Base-by-base conservation (phyloP, 2,888 invertebrate genomes). In the Ptychoptera contaminata region DNA sequence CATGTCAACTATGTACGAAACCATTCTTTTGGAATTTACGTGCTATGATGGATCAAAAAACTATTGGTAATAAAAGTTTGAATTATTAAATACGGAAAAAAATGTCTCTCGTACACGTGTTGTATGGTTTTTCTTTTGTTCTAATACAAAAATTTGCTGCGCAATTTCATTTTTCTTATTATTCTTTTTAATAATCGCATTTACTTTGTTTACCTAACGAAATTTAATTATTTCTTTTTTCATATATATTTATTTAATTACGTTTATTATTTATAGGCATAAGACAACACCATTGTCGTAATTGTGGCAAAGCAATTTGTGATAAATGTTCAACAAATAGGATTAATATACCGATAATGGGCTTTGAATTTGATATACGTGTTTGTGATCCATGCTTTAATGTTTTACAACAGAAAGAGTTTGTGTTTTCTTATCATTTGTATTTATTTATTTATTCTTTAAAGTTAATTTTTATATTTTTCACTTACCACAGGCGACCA, bases 11-110 rank as follows among this genome's bases (percentile, higher is more conserved):
- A 47, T 99, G 98, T 64, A 80, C 82, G 43, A 75, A 85, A 48
- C 98, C 98, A 16, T 98, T 98, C 70, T 97, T 97, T 67, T 98
- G 98, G 98, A 99, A 99, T 67, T 76, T 98, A 43, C 77, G 87
- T 50, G 91, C 90, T 10, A 98, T 99, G 96, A 92, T 97, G 86
- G 92, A 96, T 65, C 88, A 88, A 67, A 82, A 88, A 58, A 91
- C 88, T 60, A 71, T 97, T 44, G 74, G 74, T 71, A 48, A 23
- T 23, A 23, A 23, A n/a, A n/a, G n/a, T n/a, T 12, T 14, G 6
- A 14, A 42, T 41, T 11, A 41, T 14, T 14, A 11, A 30, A 11
- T 30, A 23, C 5, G 30, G 16, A 11, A 4, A 16, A 40, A 11
- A 32, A 7, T 29, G 2, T 29, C 6, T 14, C 16, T n/a, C 4